A percentile compares a stretch with the other conserved stretches of the same genome.
These are phyloP conservation scores for Ectemnius lituratus DNA, from an alignment of 2,888 invertebrate genomes.

Conservation along the genomic window DNA sequence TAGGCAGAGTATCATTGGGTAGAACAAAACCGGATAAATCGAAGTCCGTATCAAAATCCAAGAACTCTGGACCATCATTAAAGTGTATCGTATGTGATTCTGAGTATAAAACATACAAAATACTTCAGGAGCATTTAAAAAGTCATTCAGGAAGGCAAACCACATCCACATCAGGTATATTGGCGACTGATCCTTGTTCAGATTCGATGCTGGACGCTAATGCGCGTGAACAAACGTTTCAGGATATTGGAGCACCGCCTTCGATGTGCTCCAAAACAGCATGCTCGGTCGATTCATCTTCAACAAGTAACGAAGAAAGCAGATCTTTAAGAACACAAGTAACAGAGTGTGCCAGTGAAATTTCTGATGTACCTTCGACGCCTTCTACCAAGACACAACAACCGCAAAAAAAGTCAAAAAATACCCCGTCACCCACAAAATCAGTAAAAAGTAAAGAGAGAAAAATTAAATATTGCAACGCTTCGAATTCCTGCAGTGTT, in stretches of 20 bases:
- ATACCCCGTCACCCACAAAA: background rate
- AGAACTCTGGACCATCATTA: background rate
- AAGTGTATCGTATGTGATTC: slow-evolving; percentile 43
- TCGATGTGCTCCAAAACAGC: background rate
- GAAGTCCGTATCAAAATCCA: background rate
- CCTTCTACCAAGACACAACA: no score
- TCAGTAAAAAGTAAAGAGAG: slow-evolving; percentile 15
- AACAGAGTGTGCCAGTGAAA: background rate
- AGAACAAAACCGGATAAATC: background rate
- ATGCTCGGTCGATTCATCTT: slow-evolving; percentile 3
- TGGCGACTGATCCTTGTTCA: background rate
- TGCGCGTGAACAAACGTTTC: background rate
- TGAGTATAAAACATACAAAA: slow-evolving; percentile 17
- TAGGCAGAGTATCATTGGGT: background rate
- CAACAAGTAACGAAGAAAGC: slow-evolving; percentile 8
- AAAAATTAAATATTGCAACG: slow-evolving; percentile 7
- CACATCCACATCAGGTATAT: background rate
- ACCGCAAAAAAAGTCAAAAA: slow-evolving; percentile 7
- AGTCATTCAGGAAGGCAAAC: slow-evolving; percentile 12
- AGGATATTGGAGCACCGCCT: background rate
- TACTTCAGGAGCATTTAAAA: slow-evolving; percentile 38
- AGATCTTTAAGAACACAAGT: background rate
- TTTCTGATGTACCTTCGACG: background rate
- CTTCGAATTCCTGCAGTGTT: slow-evolving; percentile 55
- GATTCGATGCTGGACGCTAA: background rate